Percentiles rank a stretch among this genome's conserved stretches.
phyloP scores from a whole-genome alignment of 2,113 vertebrate species.

The Puntigrus tetrazona region DNA sequence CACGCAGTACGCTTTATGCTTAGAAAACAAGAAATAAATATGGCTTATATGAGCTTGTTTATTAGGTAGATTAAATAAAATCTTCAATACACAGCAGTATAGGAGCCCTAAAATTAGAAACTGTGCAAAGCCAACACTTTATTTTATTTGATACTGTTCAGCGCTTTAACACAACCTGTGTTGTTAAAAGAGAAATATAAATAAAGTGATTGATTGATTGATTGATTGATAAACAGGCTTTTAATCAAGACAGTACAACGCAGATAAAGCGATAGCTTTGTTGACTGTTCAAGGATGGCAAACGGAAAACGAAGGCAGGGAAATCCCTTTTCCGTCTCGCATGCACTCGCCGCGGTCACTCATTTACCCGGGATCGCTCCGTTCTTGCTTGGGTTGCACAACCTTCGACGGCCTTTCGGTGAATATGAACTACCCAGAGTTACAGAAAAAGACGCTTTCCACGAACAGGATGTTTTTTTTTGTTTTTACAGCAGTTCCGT shows the following conservation, averaged over 20 bases:
- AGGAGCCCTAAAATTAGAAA: neutral
- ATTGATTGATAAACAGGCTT: too few species aligned
- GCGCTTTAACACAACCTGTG: too few species aligned
- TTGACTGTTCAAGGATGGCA: neutral
- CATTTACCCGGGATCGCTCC: neutral
- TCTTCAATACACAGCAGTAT: neutral
- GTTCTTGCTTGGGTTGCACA: neutral
- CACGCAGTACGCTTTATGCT: neutral
- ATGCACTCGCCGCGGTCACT: conserved; percentile 15
- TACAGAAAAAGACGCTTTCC: neutral
- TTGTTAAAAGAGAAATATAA: too few species aligned
- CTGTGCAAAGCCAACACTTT: neutral
- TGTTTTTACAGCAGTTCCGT: neutral
- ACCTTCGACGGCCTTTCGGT: neutral
- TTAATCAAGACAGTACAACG: neutral
- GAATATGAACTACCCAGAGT: neutral
- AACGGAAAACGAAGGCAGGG: neutral
- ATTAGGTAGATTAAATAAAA: neutral
- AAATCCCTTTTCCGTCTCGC: conserved; percentile 7
- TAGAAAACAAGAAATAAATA: neutral
- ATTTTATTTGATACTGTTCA: too few species aligned
- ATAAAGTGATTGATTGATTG: too few species aligned
- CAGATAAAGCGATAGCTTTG: neutral
- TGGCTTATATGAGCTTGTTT: conserved; percentile 36
- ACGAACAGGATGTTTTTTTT: neutral